Conservation (phyloP, 2,888 invertebrate genomes). For the Eumacrocentrus americanus region DNA sequence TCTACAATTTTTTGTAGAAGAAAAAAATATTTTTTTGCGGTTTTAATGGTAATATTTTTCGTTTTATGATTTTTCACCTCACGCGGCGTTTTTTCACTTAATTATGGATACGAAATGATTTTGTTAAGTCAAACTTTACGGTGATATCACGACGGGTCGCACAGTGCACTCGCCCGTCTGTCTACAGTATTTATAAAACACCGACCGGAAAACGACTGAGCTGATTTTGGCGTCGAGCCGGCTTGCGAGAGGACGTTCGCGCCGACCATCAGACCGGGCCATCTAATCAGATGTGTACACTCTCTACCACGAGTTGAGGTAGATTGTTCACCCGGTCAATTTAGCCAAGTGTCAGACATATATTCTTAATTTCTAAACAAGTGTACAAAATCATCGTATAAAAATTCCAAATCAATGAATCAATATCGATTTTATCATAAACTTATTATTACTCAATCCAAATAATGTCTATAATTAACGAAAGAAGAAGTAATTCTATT, state of each 20-base stretch:
- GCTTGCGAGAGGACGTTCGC: conserved; percentile 45
- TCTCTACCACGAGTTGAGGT: conserved; percentile 28
- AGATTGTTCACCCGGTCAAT: too few relatives aligned
- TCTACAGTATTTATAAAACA: conserved; percentile 61
- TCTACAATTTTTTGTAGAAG: too few relatives aligned
- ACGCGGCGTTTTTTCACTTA: neutral
- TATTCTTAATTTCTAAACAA: too few relatives aligned
- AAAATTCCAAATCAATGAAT: neutral
- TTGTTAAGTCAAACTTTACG: conserved; percentile 4
- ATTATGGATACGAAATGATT: neutral
- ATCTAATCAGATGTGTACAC: conserved; percentile 29
- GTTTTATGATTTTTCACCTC: too few relatives aligned
- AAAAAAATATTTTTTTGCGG: too few relatives aligned
- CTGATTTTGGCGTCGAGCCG: conserved; percentile 60
- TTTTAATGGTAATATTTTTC: too few relatives aligned
- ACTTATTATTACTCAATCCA: neutral
- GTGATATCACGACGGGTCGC: conserved; percentile 34
- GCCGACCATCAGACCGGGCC: conserved; percentile 28
- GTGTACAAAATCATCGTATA: too few relatives aligned
- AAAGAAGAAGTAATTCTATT: neutral
- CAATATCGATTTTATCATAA: neutral
- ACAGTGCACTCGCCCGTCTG: conserved; percentile 51
- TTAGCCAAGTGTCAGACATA: too few relatives aligned
- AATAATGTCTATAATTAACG: neutral
- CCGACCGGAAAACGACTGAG: conserved; percentile 60